A percentile compares a stretch with the other conserved stretches of the same genome.
phyloP scores from a whole-genome alignment of 2,888 invertebrate species.

The Sipha maydis region DNA sequence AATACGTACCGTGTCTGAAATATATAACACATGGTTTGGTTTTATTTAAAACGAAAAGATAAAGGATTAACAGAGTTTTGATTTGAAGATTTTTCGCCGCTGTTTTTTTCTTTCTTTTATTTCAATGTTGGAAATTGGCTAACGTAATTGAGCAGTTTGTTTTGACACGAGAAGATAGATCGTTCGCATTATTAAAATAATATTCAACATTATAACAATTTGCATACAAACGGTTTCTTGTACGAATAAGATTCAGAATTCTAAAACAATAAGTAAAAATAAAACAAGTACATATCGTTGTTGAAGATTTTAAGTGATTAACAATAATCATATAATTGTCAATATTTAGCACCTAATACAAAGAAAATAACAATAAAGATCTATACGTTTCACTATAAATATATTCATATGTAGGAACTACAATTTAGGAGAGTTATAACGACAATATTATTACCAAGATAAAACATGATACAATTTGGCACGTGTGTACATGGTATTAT shows the following conservation, averaged over 20 bases:
- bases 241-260: background rate
- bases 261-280: background rate
- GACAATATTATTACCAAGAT: background rate
- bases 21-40: background rate
- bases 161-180: constrained; percentile 14
- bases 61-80: background rate
- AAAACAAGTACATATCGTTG: background rate
- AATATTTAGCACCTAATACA: background rate
- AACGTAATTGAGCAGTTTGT: constrained; percentile 13
- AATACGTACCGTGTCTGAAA: background rate
- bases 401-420: constrained; percentile 2
- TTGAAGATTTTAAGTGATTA: too few species aligned
- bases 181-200: constrained; percentile 1
- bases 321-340: too few species aligned
- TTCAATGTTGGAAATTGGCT: background rate
- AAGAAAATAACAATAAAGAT: background rate
- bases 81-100: background rate
- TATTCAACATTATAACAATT: background rate
- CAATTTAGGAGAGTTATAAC: background rate
- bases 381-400: background rate
- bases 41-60: constrained; percentile 5
- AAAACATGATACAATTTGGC: constrained; percentile 10
- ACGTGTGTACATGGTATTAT: background rate
- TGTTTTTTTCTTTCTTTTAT: background rate
- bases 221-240: background rate